phyloP scores from a whole-genome alignment of 2,888 invertebrate species.

The Apamea anceps region DNA sequence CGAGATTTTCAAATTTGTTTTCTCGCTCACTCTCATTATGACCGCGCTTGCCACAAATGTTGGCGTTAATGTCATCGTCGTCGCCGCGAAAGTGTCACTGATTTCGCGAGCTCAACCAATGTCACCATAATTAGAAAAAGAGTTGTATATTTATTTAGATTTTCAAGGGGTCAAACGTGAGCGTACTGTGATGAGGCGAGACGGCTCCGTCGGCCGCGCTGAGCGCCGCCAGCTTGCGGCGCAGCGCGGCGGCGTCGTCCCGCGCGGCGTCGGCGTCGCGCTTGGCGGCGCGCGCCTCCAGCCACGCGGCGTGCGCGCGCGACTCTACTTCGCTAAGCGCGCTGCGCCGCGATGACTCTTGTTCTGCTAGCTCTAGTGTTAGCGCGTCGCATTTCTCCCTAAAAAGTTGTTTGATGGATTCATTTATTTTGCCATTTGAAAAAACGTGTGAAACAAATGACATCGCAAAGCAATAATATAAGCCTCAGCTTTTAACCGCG shows the following conservation, averaged over 20 bases:
- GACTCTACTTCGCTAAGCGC: conserved; percentile 95
- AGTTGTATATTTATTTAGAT: background rate
- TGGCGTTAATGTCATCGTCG: background rate
- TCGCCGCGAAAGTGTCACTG: background rate
- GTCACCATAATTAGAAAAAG: background rate
- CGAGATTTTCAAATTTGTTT: background rate
- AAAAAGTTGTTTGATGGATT: background rate
- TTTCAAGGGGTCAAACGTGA: background rate
- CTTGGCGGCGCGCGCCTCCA: conserved; percentile 95
- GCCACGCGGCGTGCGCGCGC: conserved; percentile 96
- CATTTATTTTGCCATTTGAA: background rate
- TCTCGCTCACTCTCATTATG: background rate
- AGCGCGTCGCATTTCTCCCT: conserved; percentile 93
- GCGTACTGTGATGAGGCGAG: conserved; percentile 78
- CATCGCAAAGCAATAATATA: background rate
- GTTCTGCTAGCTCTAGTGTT: conserved; percentile 96
- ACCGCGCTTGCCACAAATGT: background rate
- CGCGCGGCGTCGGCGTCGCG: conserved; percentile 94
- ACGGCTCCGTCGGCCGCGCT: conserved; percentile 74
- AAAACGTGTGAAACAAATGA: background rate
- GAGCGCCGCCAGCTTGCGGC: conserved; percentile 80
- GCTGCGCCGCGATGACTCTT: conserved; percentile 92
- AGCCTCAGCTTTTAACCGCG: background rate
- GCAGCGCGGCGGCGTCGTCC: conserved; percentile 82
- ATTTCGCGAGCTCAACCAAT: background rate